Evolutionary conservation across 2,797 vertebrate genomes (phyloP).

Genomic region (Centropyge bicolor): DNA sequence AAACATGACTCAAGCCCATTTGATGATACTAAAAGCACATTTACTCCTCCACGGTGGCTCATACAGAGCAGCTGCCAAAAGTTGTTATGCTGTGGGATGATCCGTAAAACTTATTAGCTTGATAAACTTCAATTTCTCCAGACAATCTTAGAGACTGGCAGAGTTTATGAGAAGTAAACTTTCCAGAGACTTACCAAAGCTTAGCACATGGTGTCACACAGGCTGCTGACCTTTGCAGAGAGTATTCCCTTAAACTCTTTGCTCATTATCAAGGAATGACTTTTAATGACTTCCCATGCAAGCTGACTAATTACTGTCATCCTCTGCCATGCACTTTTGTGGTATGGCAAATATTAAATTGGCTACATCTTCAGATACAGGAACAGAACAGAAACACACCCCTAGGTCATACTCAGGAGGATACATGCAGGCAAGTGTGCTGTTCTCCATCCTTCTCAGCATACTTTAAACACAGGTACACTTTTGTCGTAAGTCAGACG

Average conservation of each 20-base stretch:
- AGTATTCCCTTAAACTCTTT: conserved; percentile 65
- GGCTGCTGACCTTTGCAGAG: conserved; percentile 33
- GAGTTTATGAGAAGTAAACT: conserved; percentile 23
- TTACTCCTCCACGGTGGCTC: background rate
- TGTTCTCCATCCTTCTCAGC: background rate
- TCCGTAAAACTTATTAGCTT: background rate
- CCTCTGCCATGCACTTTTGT: conserved; percentile 32
- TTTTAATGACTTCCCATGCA: conserved; percentile 62
- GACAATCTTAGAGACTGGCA: background rate
- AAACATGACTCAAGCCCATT: background rate
- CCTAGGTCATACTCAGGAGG: background rate
- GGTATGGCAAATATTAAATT: conserved; percentile 39
- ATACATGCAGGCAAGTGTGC: background rate
- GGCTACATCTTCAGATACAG: conserved; percentile 16
- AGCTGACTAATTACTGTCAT: conserved; percentile 46
- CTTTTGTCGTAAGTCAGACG: conserved; percentile 9
- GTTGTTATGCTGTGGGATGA: background rate
- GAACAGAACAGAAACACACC: conserved; percentile 4
- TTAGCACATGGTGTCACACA: conserved; percentile 14
- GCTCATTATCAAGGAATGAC: conserved; percentile 65
- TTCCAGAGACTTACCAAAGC: background rate
- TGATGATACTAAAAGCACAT: background rate
- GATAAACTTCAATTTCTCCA: background rate
- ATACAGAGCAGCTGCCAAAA: background rate
- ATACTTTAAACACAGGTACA: conserved; percentile 25